phyloP scores from a whole-genome alignment of 2,113 vertebrate genomes.

The Cyphomyrus plagiostoma region DNA sequence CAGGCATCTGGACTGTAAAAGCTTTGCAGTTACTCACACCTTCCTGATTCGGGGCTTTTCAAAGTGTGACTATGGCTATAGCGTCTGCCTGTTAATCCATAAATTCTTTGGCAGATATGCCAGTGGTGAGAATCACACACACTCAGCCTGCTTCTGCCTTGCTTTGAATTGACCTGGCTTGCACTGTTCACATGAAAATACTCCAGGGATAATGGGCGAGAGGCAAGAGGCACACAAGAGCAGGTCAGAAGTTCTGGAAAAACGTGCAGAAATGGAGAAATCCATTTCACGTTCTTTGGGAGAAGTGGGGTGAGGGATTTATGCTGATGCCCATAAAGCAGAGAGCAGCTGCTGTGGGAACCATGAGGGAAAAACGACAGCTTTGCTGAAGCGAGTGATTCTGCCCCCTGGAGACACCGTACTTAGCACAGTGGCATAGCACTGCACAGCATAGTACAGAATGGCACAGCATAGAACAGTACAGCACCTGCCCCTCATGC shows the following conservation, averaged over 20 bases:
- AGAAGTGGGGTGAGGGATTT: neutral
- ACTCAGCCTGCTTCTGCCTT: neutral
- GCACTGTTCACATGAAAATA: neutral
- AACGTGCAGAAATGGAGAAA: neutral
- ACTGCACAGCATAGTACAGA: neutral
- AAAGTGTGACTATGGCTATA: neutral
- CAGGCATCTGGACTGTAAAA: neutral
- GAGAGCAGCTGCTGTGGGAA: neutral
- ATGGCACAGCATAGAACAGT: neutral
- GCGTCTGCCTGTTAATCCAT: neutral
- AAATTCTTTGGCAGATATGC: neutral
- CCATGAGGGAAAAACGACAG: neutral
- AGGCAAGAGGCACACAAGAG: neutral
- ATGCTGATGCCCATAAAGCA: neutral
- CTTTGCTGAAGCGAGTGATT: neutral
- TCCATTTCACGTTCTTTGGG: neutral
- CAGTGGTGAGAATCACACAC: neutral
- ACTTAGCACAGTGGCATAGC: neutral
- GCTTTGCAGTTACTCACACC: neutral
- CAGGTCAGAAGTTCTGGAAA: neutral
- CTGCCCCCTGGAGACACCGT: neutral
- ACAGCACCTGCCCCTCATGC: too few species aligned
- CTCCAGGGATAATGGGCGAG: neutral
- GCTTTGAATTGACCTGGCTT: neutral
- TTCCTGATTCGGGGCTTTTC: neutral